Conservation (phyloP, 2,113 vertebrate species). For the Circaetus cinerascens region DNA sequence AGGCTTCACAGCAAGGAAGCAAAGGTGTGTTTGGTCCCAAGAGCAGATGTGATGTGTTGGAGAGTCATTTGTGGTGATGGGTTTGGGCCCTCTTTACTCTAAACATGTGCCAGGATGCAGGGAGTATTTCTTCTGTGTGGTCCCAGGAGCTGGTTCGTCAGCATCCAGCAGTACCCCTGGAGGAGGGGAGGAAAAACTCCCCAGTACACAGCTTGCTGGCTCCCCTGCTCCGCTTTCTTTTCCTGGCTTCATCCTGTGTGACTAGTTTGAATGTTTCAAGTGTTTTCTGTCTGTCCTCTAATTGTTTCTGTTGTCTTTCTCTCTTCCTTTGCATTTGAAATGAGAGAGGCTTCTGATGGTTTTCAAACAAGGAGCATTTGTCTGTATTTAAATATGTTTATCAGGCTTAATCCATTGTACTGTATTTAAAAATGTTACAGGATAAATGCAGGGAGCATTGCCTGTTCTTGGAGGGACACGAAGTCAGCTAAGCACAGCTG, state of each 20-base stretch:
- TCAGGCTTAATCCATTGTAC: neutral
- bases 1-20: rapidly evolving
- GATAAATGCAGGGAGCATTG: neutral
- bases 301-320: neutral
- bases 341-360: neutral
- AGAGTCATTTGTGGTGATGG: neutral
- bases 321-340: neutral
- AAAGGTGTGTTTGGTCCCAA: rapidly evolving
- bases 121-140: neutral
- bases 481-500: neutral
- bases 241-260: neutral
- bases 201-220: neutral
- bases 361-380: neutral
- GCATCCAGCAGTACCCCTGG: neutral
- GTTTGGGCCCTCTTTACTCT: neutral
- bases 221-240: neutral
- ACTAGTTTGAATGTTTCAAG: neutral
- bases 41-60: too few relatives aligned
- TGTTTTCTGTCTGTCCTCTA: neutral
- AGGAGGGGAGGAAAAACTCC: neutral
- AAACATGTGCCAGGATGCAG: neutral
- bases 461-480: neutral
- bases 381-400: neutral
- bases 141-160: neutral
- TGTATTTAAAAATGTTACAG: neutral